Evolutionary conservation across 2,113 vertebrate genomes (phyloP), one percentile per base, ranked within the genome.

Genomic region (Callocephalon fimbriatum): DNA sequence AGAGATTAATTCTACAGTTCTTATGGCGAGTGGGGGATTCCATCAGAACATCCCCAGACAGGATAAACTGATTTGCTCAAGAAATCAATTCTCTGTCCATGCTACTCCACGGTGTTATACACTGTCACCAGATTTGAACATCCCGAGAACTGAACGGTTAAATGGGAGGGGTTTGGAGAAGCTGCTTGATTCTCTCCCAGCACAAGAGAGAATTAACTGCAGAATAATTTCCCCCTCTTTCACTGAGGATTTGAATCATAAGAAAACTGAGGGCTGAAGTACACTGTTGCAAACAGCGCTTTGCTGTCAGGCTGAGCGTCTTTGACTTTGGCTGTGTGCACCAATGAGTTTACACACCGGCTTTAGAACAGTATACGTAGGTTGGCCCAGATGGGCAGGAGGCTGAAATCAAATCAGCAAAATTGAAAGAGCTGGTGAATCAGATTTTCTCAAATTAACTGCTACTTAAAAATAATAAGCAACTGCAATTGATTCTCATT

Each of bases 401-500:
- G 83, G 75, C 91, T 96, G 91, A 95, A 96, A 95, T 96, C 85
- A 91, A 93, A 95, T 94, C 71, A 95, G 78, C 63, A 90, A 73
- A 93, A 97, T 93, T 79, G 97, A 95, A 96, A 93, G 93, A 95
- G 79, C 59, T 45, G 74, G 76, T 92, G 94, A 96, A 95, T 93
- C 95, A 93, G 88, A 79, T 93, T 93, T 88, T 94, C 95, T 95
- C 90, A 96, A 88, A 96, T 96, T 94, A 96, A 94, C 95, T 90
- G 78, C 93, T 88, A 83, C 90, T 96, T 92, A 74, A 97, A 96
- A 96, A 94, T 83, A 96, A 97, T 94, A 97, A 80, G 85, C 82
- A 90, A 95, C 47, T 88, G 92, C 86, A 93, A 88, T 95, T 95
- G 94, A 93, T 90, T 95, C 83, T 84, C 2, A 9, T 96, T 77